Evolutionary conservation across 30 jellyfish, hydroid and myxozoan species (phyloP).

Genomic region (Aurelia sp.): DNA sequence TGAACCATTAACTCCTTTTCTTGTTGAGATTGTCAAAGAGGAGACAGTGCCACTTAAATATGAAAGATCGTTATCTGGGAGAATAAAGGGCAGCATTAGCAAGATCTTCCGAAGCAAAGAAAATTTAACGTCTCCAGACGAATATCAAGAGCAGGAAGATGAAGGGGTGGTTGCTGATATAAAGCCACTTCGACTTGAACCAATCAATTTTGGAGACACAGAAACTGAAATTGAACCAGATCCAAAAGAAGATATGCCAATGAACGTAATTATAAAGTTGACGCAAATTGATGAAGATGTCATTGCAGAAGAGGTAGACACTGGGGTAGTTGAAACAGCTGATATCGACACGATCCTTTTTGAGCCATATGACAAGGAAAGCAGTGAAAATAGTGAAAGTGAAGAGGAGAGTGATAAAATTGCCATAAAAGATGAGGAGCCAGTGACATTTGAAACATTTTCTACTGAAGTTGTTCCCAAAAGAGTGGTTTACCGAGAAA

Average conservation of each 20-base stretch:
- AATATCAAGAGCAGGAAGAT: not conserved
- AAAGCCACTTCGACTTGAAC: not conserved
- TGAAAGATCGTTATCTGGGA: not conserved
- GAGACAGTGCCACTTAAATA: not conserved
- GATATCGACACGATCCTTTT: not conserved
- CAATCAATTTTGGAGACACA: not conserved
- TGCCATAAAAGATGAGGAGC: not conserved
- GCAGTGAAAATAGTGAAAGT: not conserved
- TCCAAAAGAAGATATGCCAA: no score
- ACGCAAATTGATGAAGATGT: not conserved
- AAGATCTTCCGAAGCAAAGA: not conserved
- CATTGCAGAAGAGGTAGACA: not conserved
- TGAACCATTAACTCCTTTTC: not conserved
- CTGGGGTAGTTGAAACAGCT: not conserved
- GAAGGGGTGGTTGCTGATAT: not conserved
- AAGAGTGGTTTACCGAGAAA: slow-evolving; percentile 17
- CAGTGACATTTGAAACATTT: no score
- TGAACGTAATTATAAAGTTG: no score
- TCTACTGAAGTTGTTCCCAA: not conserved
- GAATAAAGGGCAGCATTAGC: not conserved
- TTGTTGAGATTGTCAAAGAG: not conserved
- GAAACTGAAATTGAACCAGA: no score
- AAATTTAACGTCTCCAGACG: not conserved
- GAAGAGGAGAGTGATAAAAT: not conserved
- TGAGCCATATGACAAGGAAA: no score